phyloP scores from a whole-genome alignment of 2,888 invertebrate genomes.

The Poecilus cupreus region DNA sequence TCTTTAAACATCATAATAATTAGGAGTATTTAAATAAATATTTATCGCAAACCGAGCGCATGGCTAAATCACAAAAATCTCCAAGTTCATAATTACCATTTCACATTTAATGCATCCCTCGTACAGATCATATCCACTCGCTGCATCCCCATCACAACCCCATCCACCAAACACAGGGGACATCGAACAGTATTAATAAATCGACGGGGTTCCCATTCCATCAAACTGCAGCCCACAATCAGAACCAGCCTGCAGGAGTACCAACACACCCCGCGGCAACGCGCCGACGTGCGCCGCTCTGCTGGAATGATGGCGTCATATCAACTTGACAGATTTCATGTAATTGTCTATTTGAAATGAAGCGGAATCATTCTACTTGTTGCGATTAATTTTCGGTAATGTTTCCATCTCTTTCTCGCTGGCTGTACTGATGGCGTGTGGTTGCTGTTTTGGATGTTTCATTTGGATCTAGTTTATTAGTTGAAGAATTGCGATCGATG shows the following conservation, averaged over 20 bases:
- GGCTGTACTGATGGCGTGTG: constrained; percentile 48
- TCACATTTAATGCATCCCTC: constrained; percentile 3
- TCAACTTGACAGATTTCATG: constrained; percentile 65
- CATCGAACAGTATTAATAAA: constrained; percentile 64
- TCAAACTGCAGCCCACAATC: background rate
- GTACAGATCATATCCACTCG: background rate
- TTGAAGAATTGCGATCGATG: constrained; percentile 43
- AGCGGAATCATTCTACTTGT: constrained; percentile 60
- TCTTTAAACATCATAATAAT: no score
- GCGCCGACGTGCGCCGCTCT: constrained; percentile 49
- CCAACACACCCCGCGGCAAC: background rate
- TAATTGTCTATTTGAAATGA: constrained; percentile 66
- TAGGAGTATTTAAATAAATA: no score
- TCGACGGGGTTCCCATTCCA: constrained; percentile 62
- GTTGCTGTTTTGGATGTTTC: constrained; percentile 58
- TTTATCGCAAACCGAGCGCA: no score
- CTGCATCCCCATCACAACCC: background rate
- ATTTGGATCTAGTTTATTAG: constrained; percentile 56
- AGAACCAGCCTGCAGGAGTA: background rate
- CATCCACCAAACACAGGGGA: background rate
- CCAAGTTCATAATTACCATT: background rate
- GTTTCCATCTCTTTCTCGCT: constrained; percentile 39
- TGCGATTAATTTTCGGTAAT: constrained; percentile 58
- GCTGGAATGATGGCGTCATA: constrained; percentile 31
- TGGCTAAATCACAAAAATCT: background rate